A percentile compares a stretch with the other conserved stretches of the same genome.
Evolutionary conservation across 2,797 vertebrate genomes (phyloP).

Genomic region (Danio choprae): DNA sequence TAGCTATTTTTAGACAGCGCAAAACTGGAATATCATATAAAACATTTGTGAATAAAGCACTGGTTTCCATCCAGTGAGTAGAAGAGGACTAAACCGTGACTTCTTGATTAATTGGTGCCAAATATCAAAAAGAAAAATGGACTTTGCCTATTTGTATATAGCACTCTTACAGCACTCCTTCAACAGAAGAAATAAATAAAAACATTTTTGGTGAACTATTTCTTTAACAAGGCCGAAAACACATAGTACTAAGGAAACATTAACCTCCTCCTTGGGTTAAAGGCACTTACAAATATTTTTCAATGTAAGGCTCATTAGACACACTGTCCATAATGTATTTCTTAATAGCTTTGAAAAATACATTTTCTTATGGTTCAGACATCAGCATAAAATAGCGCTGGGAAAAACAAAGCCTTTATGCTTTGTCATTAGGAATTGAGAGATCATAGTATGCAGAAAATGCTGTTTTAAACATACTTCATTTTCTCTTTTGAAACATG

Average conservation of each 20-base stretch:
- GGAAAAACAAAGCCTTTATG: not conserved
- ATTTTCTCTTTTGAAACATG: not conserved
- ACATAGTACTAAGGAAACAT: not conserved
- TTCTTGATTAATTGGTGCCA: no score
- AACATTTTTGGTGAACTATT: no score
- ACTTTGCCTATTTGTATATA: no score
- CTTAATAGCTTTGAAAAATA: slow-evolving; percentile 12
- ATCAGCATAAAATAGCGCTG: not conserved
- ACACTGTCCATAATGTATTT: slow-evolving; percentile 20
- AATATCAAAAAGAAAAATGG: no score
- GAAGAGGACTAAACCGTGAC: no score
- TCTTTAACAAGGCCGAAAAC: not conserved
- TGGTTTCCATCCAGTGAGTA: no score
- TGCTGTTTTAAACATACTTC: not conserved
- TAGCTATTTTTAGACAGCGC: no score
- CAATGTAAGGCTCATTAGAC: slow-evolving; percentile 21
- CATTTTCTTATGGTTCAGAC: not conserved
- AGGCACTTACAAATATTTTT: not conserved
- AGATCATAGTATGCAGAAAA: not conserved
- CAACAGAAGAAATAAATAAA: no score
- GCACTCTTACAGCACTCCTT: no score
- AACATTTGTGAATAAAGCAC: no score
- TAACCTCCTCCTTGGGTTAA: not conserved
- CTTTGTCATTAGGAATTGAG: slow-evolving; percentile 1
- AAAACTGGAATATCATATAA: no score